Percentiles rank a stretch among this genome's conserved stretches.
Conservation (phyloP, 2,797 vertebrate genomes). For the Platyrinchus mystaceus region DNA sequence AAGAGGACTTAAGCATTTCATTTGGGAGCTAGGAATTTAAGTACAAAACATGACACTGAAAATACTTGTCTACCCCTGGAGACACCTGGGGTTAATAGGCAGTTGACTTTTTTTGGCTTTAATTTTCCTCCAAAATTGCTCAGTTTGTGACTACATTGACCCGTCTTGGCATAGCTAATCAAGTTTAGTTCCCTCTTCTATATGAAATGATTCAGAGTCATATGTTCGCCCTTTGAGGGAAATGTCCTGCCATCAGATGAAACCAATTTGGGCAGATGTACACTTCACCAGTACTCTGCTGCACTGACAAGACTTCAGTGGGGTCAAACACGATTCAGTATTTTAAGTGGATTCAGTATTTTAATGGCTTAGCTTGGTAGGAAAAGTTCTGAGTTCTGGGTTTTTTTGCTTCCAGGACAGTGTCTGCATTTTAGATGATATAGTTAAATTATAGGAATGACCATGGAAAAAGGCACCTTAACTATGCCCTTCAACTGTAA, state of each 20-base stretch:
- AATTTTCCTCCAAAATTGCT: background rate
- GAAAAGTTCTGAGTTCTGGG: background rate
- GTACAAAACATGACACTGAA: background rate
- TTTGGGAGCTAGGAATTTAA: background rate
- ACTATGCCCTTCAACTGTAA: background rate
- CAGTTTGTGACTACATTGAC: background rate
- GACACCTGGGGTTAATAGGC: background rate
- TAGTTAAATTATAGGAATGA: background rate
- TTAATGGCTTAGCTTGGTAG: background rate
- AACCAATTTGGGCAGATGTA: background rate
- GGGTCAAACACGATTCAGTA: accelerated
- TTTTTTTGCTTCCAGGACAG: background rate
- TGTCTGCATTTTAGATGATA: background rate
- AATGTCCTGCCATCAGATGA: background rate
- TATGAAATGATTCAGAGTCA: background rate
- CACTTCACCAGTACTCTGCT: background rate
- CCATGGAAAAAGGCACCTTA: background rate
- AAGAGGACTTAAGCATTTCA: background rate
- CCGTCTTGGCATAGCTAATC: background rate
- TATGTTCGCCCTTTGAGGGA: background rate
- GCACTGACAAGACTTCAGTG: background rate
- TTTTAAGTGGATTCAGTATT: background rate
- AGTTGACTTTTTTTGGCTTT: background rate
- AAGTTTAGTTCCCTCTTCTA: background rate
- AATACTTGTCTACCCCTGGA: background rate